Percentiles rank a stretch among this genome's conserved stretches.
These are phyloP conservation scores for Zoroaster sp. DNA, from an alignment of 53 echinoderm and acorn worm species.

Conservation along the genomic window DNA sequence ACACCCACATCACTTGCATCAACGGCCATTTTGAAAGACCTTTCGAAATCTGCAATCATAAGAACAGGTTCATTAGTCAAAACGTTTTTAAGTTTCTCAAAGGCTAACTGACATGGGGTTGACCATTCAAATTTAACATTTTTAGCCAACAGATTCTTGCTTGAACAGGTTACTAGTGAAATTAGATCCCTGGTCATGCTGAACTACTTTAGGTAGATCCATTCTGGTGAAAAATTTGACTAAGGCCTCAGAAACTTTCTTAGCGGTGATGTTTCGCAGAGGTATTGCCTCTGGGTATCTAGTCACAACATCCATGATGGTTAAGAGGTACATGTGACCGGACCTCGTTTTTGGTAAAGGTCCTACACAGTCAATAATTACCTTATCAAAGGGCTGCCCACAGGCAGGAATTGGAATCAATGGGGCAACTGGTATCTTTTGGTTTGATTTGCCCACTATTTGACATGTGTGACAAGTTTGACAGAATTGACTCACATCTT, in stretches of 20 bases:
- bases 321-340: slow-evolving; percentile 28
- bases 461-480: slow-evolving; percentile 35
- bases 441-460: slow-evolving; percentile 60
- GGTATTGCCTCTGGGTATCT: slow-evolving; percentile 63
- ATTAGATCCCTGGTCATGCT: slow-evolving; percentile 37
- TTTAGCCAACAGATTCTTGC: slow-evolving; percentile 48
- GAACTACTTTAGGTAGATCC: slow-evolving; percentile 15
- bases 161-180: slow-evolving; percentile 18
- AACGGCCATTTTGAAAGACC: slow-evolving; percentile 57
- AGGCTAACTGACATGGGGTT: slow-evolving; percentile 18
- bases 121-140: slow-evolving; percentile 52
- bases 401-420: slow-evolving; percentile 59
- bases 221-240: slow-evolving; percentile 54
- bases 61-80: slow-evolving; percentile 49
- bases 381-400: slow-evolving; percentile 45
- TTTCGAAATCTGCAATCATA: slow-evolving; percentile 53
- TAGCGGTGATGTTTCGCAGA: slow-evolving; percentile 63
- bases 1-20: slow-evolving; percentile 71
- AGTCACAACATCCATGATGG: slow-evolving; percentile 37
- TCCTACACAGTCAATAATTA: slow-evolving; percentile 61
- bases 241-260: slow-evolving; percentile 48
- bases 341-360: slow-evolving; percentile 33
- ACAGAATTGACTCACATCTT: slow-evolving; percentile 35
- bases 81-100: slow-evolving; percentile 51
- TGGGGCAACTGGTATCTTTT: slow-evolving; percentile 57